Percentiles rank a stretch among this genome's conserved stretches.
Conservation (phyloP, 2,113 vertebrate genomes). For the Gymnocephalus cernua region DNA sequence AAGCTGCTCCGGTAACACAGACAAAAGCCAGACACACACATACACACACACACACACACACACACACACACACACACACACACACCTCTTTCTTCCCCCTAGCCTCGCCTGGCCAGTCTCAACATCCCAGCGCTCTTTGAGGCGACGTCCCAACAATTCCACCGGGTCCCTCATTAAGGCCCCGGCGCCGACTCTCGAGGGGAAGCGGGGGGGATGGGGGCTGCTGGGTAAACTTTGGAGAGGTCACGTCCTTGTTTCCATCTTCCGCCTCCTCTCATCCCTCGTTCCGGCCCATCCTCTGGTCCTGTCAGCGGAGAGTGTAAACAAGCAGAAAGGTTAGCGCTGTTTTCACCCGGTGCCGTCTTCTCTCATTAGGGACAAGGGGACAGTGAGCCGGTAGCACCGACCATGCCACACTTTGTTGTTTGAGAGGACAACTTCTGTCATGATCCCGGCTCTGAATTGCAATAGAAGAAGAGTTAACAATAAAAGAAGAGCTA, state of each 20-base stretch:
- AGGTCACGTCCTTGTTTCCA: constrained; percentile 79
- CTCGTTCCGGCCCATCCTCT: constrained; percentile 59
- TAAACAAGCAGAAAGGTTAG: constrained; percentile 87
- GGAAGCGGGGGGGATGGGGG: constrained; percentile 34
- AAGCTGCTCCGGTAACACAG: constrained; percentile 54
- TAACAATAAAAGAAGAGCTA: too few species aligned
- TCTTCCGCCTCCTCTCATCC: constrained; percentile 62
- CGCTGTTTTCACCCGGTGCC: constrained; percentile 66
- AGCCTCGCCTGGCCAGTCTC: constrained; percentile 68
- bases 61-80: constrained; percentile 36
- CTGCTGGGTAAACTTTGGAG: constrained; percentile 83
- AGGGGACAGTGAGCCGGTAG: constrained; percentile 59
- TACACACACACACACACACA: constrained; percentile 41
- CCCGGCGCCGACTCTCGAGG: constrained; percentile 67
- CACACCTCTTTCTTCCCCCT: constrained; percentile 23
- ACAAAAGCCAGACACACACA: constrained; percentile 59
- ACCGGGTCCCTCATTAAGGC: constrained; percentile 84
- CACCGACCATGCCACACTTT: constrained; percentile 43
- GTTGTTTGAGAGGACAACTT: constrained; percentile 42
- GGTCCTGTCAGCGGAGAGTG: constrained; percentile 77
- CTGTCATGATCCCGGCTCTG: background rate
- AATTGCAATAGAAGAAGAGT: background rate
- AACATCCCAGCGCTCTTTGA: constrained; percentile 75
- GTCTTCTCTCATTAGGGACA: constrained; percentile 78
- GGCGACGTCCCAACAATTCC: constrained; percentile 78